Evolutionary conservation across 2,113 vertebrate species (phyloP).

Genomic region (Syngnathus floridae): DNA sequence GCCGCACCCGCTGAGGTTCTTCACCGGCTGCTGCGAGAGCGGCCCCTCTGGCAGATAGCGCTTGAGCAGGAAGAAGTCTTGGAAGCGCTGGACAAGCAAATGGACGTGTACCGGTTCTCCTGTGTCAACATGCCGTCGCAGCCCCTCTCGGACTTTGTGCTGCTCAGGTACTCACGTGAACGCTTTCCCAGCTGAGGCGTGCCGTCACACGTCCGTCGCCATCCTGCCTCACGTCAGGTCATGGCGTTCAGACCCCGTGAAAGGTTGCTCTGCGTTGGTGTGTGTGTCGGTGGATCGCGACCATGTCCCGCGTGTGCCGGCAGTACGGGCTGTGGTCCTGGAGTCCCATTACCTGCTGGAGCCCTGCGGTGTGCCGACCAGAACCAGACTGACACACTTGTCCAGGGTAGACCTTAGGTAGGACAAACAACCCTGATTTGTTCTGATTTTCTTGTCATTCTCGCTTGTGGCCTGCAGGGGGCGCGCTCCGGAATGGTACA

Average conservation of each 20-base stretch:
- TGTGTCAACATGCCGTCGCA: constrained; percentile 88
- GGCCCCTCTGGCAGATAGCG: constrained; percentile 86
- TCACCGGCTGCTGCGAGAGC: constrained; percentile 86
- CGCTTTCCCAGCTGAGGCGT: too few relatives aligned
- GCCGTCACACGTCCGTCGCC: too few relatives aligned
- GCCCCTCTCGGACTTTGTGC: constrained; percentile 84
- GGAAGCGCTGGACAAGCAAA: constrained; percentile 85
- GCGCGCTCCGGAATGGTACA: constrained; percentile 95
- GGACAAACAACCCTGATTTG: background rate
- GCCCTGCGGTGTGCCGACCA: constrained; percentile 77
- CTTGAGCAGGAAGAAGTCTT: constrained; percentile 87
- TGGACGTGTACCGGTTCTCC: constrained; percentile 88
- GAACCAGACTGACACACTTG: constrained; percentile 87
- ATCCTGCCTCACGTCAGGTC: constrained; percentile 66
- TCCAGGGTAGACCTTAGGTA: constrained; percentile 90
- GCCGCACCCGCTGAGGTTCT: constrained; percentile 82
- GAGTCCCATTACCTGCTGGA: constrained; percentile 92
- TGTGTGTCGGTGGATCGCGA: constrained; percentile 86
- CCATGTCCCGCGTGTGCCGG: constrained; percentile 75
- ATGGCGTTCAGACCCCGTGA: constrained; percentile 85
- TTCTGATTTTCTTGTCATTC: background rate
- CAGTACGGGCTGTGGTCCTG: constrained; percentile 81
- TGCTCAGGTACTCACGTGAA: constrained; percentile 76
- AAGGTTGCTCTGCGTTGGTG: constrained; percentile 83
- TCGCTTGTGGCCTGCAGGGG: constrained; percentile 69